Percentiles rank a stretch among this genome's conserved stretches.
phyloP scores from a whole-genome alignment of 2,888 invertebrate genomes.

The Tethea ocularis region DNA sequence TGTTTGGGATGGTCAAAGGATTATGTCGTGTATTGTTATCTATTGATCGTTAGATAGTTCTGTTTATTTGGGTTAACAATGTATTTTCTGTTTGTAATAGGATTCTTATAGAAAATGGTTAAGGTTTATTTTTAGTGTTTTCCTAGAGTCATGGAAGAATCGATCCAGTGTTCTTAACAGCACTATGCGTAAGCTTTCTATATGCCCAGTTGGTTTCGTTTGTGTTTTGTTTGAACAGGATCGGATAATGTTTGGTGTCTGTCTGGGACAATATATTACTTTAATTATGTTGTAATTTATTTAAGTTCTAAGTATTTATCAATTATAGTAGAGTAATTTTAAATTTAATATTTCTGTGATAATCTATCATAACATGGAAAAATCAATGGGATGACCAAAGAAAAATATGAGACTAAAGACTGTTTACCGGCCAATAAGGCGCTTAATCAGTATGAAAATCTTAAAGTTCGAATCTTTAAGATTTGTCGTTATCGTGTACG shows the following conservation, averaged over 20 bases:
- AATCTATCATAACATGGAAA: too few relatives aligned
- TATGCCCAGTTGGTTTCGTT: neutral
- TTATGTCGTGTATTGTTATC: slow-evolving; percentile 69
- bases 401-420: too few relatives aligned
- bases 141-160: neutral
- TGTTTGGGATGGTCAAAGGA: slow-evolving; percentile 73
- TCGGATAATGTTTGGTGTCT: slow-evolving; percentile 64
- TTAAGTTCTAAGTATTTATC: too few relatives aligned
- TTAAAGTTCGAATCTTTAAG: too few relatives aligned
- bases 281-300: slow-evolving; percentile 29
- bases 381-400: too few relatives aligned
- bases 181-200: slow-evolving; percentile 10
- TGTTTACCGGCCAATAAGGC: too few relatives aligned
- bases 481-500: too few relatives aligned
- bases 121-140: too few relatives aligned
- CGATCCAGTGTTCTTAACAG: slow-evolving; percentile 17
- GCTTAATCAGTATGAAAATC: too few relatives aligned
- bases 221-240: slow-evolving; percentile 58
- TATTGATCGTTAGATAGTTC: slow-evolving; percentile 65
- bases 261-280: slow-evolving; percentile 69
- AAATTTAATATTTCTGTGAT: too few relatives aligned
- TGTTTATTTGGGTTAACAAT: slow-evolving; percentile 23
- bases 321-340: too few relatives aligned
- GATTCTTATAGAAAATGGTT: neutral
- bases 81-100: slow-evolving; percentile 2